Percentiles rank a stretch among this genome's conserved stretches.
phyloP scores from a whole-genome alignment of 92 coral and sea anemone genomes.

The Isaurus tuberculatus region DNA sequence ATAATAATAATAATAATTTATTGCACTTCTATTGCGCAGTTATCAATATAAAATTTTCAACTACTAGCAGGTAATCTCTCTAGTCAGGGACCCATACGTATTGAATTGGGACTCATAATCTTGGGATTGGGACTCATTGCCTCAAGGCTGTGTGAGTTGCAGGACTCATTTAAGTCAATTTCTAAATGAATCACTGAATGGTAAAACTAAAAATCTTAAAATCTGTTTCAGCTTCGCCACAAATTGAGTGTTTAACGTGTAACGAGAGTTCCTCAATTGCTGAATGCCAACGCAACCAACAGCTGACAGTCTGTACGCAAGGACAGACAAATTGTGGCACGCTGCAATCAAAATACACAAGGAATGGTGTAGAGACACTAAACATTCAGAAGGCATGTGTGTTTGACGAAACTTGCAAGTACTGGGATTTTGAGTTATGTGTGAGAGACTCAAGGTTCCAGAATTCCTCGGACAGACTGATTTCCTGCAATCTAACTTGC shows the following conservation, averaged over 20 bases:
- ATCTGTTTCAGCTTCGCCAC: constrained; percentile 2
- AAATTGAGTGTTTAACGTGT: constrained; percentile 23
- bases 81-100: neutral
- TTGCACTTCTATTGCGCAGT: too few species aligned
- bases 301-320: neutral
- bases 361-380: constrained; percentile 3
- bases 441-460: neutral
- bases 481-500: constrained; percentile 26
- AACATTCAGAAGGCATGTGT: constrained; percentile 22
- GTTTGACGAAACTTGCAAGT: neutral
- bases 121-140: neutral
- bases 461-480: constrained; percentile 4
- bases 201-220: neutral
- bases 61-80: neutral
- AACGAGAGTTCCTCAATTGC: constrained; percentile 22
- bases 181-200: neutral
- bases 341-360: constrained; percentile 13
- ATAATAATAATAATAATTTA: too few species aligned
- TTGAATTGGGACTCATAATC: neutral
- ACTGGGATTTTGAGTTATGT: neutral
- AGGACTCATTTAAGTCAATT: neutral
- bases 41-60: too few species aligned
- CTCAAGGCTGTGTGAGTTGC: neutral
- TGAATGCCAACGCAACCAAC: constrained; percentile 35
- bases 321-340: constrained; percentile 28